Percentiles rank a stretch among this genome's conserved stretches.
phyloP scores from a whole-genome alignment of 2,797 vertebrate species.

The Sandelia bainsii region DNA sequence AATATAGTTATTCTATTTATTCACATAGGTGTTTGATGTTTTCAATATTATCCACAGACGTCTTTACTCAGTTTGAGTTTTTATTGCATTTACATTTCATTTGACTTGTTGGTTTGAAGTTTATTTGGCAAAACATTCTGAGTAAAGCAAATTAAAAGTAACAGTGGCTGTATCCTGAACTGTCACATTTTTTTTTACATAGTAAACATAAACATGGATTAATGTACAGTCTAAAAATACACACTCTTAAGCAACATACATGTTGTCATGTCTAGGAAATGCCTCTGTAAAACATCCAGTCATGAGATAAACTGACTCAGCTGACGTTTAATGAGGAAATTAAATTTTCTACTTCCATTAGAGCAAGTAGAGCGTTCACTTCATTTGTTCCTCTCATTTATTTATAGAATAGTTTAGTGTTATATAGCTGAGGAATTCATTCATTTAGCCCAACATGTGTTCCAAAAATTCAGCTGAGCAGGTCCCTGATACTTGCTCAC shows the following conservation, averaged over 20 bases:
- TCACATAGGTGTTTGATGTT: neutral
- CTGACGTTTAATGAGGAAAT: slow-evolving; percentile 20
- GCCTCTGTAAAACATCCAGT: neutral
- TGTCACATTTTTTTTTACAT: neutral
- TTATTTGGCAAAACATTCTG: neutral
- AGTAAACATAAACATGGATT: too few relatives aligned
- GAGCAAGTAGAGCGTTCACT: neutral
- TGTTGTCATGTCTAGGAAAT: neutral
- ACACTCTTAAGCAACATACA: neutral
- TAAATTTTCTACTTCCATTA: slow-evolving; percentile 31
- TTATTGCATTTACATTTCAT: neutral
- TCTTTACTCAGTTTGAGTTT: neutral
- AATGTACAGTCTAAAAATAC: too few relatives aligned
- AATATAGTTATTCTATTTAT: neutral
- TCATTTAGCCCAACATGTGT: neutral
- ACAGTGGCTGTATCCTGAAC: too few relatives aligned
- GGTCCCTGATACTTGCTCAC: slow-evolving; percentile 7
- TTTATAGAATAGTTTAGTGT: neutral
- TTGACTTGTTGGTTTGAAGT: neutral
- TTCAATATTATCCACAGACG: neutral
- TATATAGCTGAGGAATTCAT: neutral
- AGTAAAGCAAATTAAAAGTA: neutral
- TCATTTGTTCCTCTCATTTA: slow-evolving; percentile 3
- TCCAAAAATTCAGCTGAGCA: slow-evolving; percentile 21
- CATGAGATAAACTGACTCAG: slow-evolving; percentile 14